Evolutionary conservation across 2,888 invertebrate species (phyloP).

Genomic region (Escarpia spicata): DNA sequence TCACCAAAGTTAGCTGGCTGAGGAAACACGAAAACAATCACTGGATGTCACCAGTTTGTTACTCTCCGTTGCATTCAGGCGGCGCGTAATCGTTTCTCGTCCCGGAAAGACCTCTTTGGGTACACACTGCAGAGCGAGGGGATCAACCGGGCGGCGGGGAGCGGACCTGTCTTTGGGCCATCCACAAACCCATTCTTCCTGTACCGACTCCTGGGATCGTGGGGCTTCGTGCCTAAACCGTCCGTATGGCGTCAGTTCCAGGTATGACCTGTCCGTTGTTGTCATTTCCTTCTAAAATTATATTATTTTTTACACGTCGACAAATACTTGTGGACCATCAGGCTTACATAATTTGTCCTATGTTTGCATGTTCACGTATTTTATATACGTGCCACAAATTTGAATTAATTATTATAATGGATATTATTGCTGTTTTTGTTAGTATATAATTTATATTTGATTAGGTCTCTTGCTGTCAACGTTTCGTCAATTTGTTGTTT

Average conservation of each 20-base stretch:
- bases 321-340: no score
- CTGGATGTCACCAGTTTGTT: neutral
- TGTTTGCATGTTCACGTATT: no score
- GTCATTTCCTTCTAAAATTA: neutral
- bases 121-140: conserved; percentile 38
- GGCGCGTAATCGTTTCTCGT: conserved; percentile 47
- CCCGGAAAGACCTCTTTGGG: conserved; percentile 43
- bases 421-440: no score
- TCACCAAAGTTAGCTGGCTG: no score
- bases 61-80: neutral
- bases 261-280: neutral
- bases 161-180: neutral
- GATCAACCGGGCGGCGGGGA: conserved; percentile 24
- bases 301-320: neutral
- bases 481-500: no score
- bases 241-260: conserved; percentile 29
- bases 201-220: conserved; percentile 27
- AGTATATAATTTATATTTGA: no score
- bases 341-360: no score
- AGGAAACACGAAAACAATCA: no score
- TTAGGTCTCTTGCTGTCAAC: no score
- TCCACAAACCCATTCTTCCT: conserved; percentile 23
- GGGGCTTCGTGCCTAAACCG: conserved; percentile 31
- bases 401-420: no score
- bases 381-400: no score